Conservation (phyloP, 2,888 invertebrate genomes). For the Mactromeris polynyma region DNA sequence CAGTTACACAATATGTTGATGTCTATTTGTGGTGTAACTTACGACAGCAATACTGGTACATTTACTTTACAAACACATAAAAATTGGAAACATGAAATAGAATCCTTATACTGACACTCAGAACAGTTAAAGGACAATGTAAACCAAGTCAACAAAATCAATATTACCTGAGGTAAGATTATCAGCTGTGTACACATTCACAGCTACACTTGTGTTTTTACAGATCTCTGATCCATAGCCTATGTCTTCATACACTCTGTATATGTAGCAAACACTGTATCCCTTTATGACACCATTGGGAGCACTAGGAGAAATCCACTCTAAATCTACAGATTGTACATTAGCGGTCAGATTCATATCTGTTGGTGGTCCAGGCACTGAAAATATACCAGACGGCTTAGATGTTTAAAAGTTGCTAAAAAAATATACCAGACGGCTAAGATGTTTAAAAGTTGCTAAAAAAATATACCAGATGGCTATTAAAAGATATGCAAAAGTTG, state of each 20-base stretch:
- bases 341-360: background rate
- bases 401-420: no score
- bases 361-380: conserved; percentile 27
- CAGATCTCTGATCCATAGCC: background rate
- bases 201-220: background rate
- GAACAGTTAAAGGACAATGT: no score
- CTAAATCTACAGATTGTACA: background rate
- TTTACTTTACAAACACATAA: no score
- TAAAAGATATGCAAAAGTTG: no score
- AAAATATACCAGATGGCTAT: no score
- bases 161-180: background rate
- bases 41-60: no score
- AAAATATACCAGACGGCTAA: no score
- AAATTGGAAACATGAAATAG: no score
- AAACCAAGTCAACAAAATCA: background rate
- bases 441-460: no score
- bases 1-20: no score
- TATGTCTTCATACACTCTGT: background rate
- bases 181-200: background rate
- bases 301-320: background rate
- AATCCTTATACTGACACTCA: no score
- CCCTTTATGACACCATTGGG: conserved; percentile 27
- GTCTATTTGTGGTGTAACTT: no score
- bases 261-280: background rate
- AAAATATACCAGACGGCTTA: background rate